Evolutionary conservation across 2,113 vertebrate genomes (phyloP), one percentile per base, ranked within the genome.

Genomic region (Hyperoodon ampullatus): DNA sequence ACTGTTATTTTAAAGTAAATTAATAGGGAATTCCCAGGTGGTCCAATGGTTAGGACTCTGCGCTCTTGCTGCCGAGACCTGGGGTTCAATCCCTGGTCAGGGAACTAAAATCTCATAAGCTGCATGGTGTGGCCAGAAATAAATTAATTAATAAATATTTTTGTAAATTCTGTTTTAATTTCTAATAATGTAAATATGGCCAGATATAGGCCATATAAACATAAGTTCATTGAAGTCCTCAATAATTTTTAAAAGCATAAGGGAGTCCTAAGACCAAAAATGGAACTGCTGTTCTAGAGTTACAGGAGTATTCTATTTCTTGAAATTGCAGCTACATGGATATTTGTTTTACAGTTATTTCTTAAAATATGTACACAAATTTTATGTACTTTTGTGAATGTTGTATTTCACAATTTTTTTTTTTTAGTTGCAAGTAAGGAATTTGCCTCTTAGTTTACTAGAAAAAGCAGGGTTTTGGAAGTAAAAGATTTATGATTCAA

Each of bases 341-440:
- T 89, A 61, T 72, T 83, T 88, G 14, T 33, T 96, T 88, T 70
- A 70, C 6, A 39, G 53, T 81, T 92, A 95, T 78, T 94, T 94
- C 66, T 95, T 86, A 93, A 90, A 77, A 72, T 47, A 21, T 44
- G 35, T 42, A 65, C 21, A 71, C 11, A 65, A 30, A 50, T 94
- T 47, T 87, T 66, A 84, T 74, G 10, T 87, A 70, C 14, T 78
- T 94, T 88, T 94, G 30, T 75, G n/a, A 68, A 80, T 92, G 14
- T 75, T 74, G 5, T 58, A 47, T 87, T 94, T 95, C 65, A 58
- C 35, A 15, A 68, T 44, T 70, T 53, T 77, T 94, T 94, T 50
- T 50, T 89, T 75, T 26, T 10, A 71, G 61, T 33, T 66, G 24
- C 6, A 55, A 42, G 63, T 85, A 85, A 71, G 15, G 53, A 66